Evolutionary conservation across 2,113 vertebrate species (phyloP).

Genomic region (Nematolebias whitei): DNA sequence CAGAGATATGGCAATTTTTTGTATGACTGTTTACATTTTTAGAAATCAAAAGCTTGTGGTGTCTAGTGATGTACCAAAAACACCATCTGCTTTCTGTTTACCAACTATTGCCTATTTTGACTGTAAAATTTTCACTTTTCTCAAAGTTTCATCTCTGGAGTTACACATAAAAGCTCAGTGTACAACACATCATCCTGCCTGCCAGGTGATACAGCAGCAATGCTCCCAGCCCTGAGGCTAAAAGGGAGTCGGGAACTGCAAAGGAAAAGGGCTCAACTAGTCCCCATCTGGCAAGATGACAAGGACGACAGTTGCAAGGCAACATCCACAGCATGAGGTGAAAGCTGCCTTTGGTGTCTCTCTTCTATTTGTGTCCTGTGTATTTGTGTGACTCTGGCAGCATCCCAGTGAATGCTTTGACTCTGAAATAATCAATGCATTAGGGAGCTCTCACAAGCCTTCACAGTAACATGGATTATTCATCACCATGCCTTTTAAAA

Average conservation of each 20-base stretch:
- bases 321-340: conserved; percentile 12
- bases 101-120: conserved; percentile 18
- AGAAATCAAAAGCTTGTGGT: conserved; percentile 1
- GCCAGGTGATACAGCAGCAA: conserved; percentile 33
- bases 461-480: conserved; percentile 17
- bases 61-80: conserved; percentile 1
- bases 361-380: neutral
- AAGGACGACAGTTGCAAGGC: conserved; percentile 10
- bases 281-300: conserved; percentile 30
- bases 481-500: neutral
- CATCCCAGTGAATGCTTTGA: conserved; percentile 3
- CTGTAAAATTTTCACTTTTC: conserved; percentile 47
- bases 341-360: neutral
- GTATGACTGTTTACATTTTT: neutral
- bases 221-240: conserved; percentile 11
- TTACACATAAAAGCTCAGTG: conserved; percentile 46
- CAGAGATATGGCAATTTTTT: too few species aligned
- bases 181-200: conserved; percentile 40
- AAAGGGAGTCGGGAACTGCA: conserved; percentile 13
- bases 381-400: conserved; percentile 12
- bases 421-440: conserved; percentile 11
- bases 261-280: conserved; percentile 12
- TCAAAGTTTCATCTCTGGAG: conserved; percentile 36
- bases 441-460: neutral
- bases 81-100: conserved; percentile 16